phyloP scores from a whole-genome alignment of 1,140 invertebrate species.

The Nomia melanderi region DNA sequence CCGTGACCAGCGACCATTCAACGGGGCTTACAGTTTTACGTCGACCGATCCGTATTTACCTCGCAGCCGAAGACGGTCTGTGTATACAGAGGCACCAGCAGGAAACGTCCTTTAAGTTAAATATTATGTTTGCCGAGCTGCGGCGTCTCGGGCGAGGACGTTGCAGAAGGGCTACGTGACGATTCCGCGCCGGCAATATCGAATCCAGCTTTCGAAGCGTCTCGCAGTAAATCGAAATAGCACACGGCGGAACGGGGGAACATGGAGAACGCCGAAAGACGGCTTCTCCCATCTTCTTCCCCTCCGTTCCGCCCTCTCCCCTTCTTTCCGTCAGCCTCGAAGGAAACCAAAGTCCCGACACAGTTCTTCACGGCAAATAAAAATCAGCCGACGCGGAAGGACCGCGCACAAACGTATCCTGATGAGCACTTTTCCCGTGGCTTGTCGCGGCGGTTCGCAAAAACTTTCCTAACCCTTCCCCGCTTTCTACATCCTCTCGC shows the following conservation, averaged over 20 bases:
- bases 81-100: constrained; percentile 12
- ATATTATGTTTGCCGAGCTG: constrained; percentile 61
- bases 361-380: constrained; percentile 37
- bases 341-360: background rate
- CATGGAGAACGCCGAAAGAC: constrained; percentile 12
- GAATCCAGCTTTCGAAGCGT: constrained; percentile 38
- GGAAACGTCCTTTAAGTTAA: constrained; percentile 57
- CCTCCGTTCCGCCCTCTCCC: background rate
- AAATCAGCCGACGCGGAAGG: constrained; percentile 46
- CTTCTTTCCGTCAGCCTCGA: background rate
- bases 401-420: constrained; percentile 46
- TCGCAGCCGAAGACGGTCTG: background rate
- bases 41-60: constrained; percentile 6
- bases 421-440: constrained; percentile 24
- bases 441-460: constrained; percentile 20
- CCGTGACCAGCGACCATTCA: background rate
- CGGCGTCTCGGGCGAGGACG: constrained; percentile 34
- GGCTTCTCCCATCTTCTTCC: constrained; percentile 44
- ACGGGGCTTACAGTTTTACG: background rate
- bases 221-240: constrained; percentile 50
- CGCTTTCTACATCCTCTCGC: background rate
- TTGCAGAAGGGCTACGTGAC: constrained; percentile 41
- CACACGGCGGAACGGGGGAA: constrained; percentile 9
- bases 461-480: background rate
- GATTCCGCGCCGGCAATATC: constrained; percentile 54